A percentile compares a stretch with the other conserved stretches of the same genome.
phyloP scores from a whole-genome alignment of 2,888 invertebrate genomes.

The Lypha dubia region DNA sequence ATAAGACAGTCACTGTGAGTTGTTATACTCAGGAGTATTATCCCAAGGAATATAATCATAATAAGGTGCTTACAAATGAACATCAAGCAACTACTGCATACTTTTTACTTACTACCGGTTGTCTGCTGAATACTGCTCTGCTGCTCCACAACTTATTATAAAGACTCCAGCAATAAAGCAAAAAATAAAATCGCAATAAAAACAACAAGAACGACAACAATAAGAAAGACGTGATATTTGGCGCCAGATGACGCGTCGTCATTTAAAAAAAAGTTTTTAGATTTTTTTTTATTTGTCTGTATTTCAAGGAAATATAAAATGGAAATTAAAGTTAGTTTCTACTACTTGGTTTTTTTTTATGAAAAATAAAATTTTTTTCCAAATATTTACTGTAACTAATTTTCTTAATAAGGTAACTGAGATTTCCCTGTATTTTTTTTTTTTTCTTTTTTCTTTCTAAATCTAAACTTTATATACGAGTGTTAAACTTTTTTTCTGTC shows the following conservation, averaged over 20 bases:
- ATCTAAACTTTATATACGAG: not conserved
- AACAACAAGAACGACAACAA: constrained; percentile 52
- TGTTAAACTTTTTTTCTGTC: not conserved
- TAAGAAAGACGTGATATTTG: constrained; percentile 61
- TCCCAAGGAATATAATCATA: constrained; percentile 65
- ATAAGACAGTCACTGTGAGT: constrained; percentile 42
- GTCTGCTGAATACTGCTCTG: constrained; percentile 9
- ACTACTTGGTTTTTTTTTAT: not conserved
- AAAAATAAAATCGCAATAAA: not conserved
- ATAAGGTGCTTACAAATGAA: constrained; percentile 63
- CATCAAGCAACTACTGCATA: constrained; percentile 39
- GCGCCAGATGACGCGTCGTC: constrained; percentile 70
- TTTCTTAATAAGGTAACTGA: not conserved
- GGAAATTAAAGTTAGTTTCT: constrained; percentile 34
- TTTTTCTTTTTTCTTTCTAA: not conserved
- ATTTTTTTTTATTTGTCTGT: constrained; percentile 13
- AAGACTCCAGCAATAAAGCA: constrained; percentile 26
- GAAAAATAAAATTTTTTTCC: not conserved
- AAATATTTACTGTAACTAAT: not conserved
- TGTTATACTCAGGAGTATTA: constrained; percentile 67
- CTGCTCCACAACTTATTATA: constrained; percentile 13
- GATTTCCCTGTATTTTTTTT: no score
- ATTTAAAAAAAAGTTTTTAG: constrained; percentile 53
- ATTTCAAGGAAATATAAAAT: constrained; percentile 30
- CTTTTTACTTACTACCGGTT: not conserved